These are phyloP conservation scores for Axis porcinus DNA, from an alignment of 2,113 vertebrate species.

Conservation along the genomic window DNA sequence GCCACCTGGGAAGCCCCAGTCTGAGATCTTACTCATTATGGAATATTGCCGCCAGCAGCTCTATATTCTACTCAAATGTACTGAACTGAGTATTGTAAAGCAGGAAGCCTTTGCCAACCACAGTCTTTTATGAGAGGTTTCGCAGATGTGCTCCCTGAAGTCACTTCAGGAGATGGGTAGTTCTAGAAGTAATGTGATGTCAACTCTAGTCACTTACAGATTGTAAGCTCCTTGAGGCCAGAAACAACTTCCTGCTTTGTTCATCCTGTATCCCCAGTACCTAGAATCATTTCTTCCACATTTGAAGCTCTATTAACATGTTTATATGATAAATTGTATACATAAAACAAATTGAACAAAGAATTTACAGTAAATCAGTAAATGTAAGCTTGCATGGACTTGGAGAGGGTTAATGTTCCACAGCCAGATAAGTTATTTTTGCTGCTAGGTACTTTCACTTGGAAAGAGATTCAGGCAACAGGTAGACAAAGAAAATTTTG, in stretches of 20 bases:
- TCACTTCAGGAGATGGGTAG: not conserved
- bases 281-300: not conserved
- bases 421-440: not conserved
- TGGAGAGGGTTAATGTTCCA: not conserved
- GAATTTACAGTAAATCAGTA: not conserved
- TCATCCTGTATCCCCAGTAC: not conserved
- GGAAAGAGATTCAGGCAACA: not conserved
- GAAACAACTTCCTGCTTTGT: not conserved
- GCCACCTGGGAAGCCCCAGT: not conserved
- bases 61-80: not conserved
- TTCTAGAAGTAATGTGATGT: not conserved
- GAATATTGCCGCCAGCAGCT: not conserved
- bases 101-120: not conserved
- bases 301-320: not conserved
- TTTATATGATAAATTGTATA: not conserved
- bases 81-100: not conserved
- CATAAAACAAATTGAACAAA: not conserved
- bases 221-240: not conserved
- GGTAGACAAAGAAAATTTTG: not conserved
- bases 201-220: not conserved
- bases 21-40: not conserved
- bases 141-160: not conserved
- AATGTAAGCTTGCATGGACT: not conserved
- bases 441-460: not conserved
- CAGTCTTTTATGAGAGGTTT: not conserved